Percentiles rank a stretch among this genome's conserved stretches.
These are phyloP conservation scores for Erithacus rubecula DNA, from an alignment of 2,797 vertebrate genomes.

Conservation along the genomic window DNA sequence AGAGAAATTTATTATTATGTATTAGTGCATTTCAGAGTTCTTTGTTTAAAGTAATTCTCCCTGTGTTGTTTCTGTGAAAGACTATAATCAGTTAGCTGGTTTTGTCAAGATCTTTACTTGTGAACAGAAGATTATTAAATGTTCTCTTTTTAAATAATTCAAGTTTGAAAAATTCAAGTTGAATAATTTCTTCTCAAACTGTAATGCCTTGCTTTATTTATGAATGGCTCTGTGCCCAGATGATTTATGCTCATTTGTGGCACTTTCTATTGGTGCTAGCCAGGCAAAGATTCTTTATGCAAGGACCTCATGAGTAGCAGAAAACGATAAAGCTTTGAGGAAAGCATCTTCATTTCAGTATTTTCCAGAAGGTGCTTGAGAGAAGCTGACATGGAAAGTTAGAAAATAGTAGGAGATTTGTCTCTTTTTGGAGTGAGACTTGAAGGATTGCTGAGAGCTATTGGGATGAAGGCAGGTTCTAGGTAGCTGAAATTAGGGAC, in stretches of 20 bases:
- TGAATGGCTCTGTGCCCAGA: background rate
- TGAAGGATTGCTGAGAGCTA: background rate
- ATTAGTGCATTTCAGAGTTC: background rate
- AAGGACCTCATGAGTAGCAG: background rate
- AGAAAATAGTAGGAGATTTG: background rate
- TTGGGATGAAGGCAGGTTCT: background rate
- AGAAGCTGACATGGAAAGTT: background rate
- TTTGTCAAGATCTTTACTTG: background rate
- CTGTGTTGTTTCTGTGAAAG: background rate
- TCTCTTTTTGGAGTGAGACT: background rate
- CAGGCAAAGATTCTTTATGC: background rate
- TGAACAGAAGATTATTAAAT: background rate
- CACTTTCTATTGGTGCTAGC: background rate
- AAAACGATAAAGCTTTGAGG: background rate
- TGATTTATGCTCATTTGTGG: background rate
- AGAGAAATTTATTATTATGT: background rate
- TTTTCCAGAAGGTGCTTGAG: background rate
- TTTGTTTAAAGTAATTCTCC: background rate
- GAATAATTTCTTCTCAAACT: background rate
- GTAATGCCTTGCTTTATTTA: background rate
- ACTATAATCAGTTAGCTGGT: background rate
- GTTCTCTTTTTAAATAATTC: background rate
- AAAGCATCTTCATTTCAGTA: background rate
- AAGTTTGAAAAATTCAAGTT: background rate
- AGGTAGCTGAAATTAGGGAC: background rate